Evolutionary conservation across 2,113 vertebrate species (phyloP).

Genomic region (Triplophysa dalaica): DNA sequence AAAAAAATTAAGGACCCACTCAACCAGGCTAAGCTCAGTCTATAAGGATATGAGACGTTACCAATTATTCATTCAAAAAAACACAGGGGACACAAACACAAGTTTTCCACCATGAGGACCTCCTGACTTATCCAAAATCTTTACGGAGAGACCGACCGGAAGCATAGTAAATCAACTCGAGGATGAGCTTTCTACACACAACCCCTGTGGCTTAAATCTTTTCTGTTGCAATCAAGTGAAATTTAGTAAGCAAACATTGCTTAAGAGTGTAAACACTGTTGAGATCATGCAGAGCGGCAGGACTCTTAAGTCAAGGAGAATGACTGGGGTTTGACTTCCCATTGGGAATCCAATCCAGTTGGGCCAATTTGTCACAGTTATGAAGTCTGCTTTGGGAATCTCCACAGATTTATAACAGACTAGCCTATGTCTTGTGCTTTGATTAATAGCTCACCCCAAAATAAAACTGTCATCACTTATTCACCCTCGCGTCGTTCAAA

Average conservation of each 20-base stretch:
- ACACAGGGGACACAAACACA: neutral
- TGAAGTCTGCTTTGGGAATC: neutral
- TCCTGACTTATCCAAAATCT: slow-evolving; percentile 24
- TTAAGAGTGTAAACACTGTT: slow-evolving; percentile 27
- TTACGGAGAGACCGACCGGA: slow-evolving; percentile 11
- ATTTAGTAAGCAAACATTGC: slow-evolving; percentile 33
- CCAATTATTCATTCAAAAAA: neutral
- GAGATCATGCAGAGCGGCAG: neutral
- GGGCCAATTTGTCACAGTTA: neutral
- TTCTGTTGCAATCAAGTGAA: slow-evolving; percentile 39
- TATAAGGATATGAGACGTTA: neutral
- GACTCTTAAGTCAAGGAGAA: neutral
- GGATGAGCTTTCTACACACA: slow-evolving; percentile 31
- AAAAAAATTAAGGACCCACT: slow-evolving; percentile 58
- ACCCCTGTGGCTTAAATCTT: slow-evolving; percentile 11
- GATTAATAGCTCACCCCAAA: no score
- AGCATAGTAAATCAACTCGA: slow-evolving; percentile 29
- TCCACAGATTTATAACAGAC: neutral
- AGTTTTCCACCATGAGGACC: neutral
- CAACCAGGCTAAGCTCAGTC: slow-evolving; percentile 12
- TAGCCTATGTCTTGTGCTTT: no score
- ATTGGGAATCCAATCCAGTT: neutral
- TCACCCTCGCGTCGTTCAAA: no score
- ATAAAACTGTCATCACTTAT: no score
- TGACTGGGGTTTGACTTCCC: neutral